These are phyloP conservation scores for Alethe castanea DNA, from an alignment of 2,113 vertebrate genomes.

Conservation along the genomic window DNA sequence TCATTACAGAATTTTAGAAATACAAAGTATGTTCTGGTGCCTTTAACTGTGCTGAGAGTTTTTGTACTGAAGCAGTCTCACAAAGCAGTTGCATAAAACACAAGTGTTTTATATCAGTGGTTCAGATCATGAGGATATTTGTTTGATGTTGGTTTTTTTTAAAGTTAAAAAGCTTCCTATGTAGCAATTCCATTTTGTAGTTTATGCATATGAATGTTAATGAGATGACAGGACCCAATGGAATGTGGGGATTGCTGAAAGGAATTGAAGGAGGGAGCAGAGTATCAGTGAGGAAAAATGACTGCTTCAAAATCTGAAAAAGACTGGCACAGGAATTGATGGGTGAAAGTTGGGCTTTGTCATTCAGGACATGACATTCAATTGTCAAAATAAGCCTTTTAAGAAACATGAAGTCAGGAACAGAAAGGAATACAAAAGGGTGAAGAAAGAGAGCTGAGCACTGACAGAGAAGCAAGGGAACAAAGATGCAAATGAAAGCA, in stretches of 20 bases:
- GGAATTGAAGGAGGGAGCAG: neutral
- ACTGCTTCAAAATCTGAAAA: neutral
- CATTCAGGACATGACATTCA: neutral
- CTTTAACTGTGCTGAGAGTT: neutral
- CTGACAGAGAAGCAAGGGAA: neutral
- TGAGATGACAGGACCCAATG: neutral
- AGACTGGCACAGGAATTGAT: neutral
- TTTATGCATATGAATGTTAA: neutral
- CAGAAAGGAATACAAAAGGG: neutral
- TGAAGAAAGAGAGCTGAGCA: neutral
- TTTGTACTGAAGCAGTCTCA: neutral
- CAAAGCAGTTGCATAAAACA: neutral
- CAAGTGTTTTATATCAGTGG: neutral
- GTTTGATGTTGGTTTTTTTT: neutral
- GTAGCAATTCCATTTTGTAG: neutral
- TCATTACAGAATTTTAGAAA: neutral
- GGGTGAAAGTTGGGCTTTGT: neutral
- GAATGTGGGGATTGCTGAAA: neutral
- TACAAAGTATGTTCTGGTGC: neutral
- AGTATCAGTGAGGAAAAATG: neutral
- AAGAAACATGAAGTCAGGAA: neutral
- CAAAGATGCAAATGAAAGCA: neutral
- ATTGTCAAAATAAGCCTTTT: neutral
- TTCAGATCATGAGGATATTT: neutral
- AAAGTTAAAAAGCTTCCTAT: neutral